Conservation (phyloP, 2,888 invertebrate species). For the Drosophila acutilabella region DNA sequence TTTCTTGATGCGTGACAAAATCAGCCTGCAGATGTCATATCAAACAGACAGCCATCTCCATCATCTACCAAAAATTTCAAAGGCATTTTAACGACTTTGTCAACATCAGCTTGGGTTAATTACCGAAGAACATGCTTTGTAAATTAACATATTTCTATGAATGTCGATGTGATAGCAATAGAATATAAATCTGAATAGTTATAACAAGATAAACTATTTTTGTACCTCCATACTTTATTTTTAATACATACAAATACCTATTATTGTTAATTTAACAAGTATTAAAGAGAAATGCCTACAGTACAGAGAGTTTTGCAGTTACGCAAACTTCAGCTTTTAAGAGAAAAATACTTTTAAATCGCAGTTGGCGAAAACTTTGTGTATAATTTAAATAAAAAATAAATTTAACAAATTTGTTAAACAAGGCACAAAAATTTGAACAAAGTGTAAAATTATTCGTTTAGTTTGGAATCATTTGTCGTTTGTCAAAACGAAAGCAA, state of each 20-base stretch:
- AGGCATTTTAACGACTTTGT: slow-evolving; percentile 7
- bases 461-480: slow-evolving; percentile 34
- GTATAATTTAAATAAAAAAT: neutral
- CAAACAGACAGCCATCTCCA: slow-evolving; percentile 3
- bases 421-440: slow-evolving; percentile 1
- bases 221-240: neutral
- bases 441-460: slow-evolving; percentile 28
- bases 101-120: slow-evolving; percentile 28
- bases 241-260: neutral
- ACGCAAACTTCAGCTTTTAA: neutral
- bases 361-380: neutral
- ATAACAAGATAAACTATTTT: no score
- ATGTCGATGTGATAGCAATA: no score
- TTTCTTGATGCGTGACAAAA: slow-evolving; percentile 2
- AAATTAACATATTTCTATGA: neutral
- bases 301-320: neutral
- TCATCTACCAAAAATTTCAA: slow-evolving; percentile 22
- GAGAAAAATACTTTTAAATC: neutral
- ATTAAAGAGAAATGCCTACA: neutral
- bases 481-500: slow-evolving; percentile 23
- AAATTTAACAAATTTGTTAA: slow-evolving; percentile 3
- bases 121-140: slow-evolving; percentile 11
- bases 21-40: slow-evolving; percentile 5
- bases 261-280: no score
- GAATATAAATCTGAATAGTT: no score